These are phyloP conservation scores for Calyptomena viridis DNA, from an alignment of 2,113 vertebrate species.

Conservation along the genomic window DNA sequence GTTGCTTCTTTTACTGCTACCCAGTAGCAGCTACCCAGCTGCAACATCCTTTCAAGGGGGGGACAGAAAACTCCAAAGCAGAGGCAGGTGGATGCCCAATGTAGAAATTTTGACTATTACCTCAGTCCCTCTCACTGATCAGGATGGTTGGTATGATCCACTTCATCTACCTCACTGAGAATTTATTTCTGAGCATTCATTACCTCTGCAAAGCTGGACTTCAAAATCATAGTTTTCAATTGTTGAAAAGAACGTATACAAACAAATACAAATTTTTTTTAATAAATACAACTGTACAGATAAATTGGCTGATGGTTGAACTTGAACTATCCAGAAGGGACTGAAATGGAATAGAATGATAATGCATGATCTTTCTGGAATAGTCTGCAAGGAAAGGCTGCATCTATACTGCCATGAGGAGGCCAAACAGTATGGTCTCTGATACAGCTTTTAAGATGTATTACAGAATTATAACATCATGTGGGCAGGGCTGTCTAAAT, in stretches of 20 bases:
- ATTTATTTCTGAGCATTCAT: neutral
- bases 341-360: neutral
- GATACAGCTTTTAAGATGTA: neutral
- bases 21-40: constrained; percentile 6
- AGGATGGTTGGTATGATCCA: neutral
- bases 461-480: neutral
- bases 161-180: neutral
- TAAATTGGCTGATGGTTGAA: neutral
- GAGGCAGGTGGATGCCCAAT: neutral
- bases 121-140: neutral
- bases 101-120: neutral
- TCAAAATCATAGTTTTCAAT: neutral
- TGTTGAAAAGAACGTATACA: neutral
- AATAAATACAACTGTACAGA: neutral
- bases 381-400: neutral
- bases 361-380: neutral
- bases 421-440: neutral
- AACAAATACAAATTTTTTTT: neutral
- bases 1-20: neutral
- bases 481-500: neutral
- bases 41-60: neutral
- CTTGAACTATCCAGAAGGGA: neutral
- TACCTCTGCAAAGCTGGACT: neutral
- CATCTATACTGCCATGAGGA: neutral
- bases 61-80: neutral